These are phyloP conservation scores for Rhaphigaster nebulosa DNA, from an alignment of 2,888 invertebrate genomes.

Conservation along the genomic window DNA sequence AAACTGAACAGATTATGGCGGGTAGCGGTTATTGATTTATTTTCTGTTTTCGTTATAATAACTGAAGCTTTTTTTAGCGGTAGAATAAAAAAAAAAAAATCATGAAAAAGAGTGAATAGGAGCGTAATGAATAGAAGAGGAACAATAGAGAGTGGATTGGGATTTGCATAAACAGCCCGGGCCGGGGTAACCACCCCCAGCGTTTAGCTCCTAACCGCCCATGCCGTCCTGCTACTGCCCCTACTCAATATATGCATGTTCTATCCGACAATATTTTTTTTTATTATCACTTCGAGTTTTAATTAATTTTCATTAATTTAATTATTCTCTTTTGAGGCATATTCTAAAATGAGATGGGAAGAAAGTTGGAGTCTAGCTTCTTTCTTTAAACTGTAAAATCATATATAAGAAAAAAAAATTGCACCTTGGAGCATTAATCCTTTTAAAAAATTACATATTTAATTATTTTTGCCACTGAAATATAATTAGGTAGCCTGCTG, in stretches of 20 bases:
- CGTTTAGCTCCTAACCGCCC: background rate
- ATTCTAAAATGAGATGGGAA: background rate
- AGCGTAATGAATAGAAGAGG: slow-evolving; percentile 53
- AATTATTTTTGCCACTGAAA: no score
- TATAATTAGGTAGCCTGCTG: no score
- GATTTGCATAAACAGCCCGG: slow-evolving; percentile 50
- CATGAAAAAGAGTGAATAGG: slow-evolving; percentile 51
- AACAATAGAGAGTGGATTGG: slow-evolving; percentile 55
- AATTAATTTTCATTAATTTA: no score
- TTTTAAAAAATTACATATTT: no score
- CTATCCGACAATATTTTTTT: background rate
- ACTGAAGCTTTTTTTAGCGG: background rate
- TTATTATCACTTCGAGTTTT: no score
- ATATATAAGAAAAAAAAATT: background rate
- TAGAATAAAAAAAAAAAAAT: background rate
- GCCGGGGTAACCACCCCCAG: background rate
- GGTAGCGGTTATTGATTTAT: slow-evolving; percentile 28
- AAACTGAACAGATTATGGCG: slow-evolving; percentile 15
- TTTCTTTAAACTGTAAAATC: background rate
- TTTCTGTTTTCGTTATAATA: slow-evolving; percentile 35
- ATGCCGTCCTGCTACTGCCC: background rate
- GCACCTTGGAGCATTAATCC: no score
- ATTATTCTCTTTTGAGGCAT: no score
- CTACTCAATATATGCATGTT: slow-evolving; percentile 48
- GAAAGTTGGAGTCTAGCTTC: background rate